phyloP scores from a whole-genome alignment of 2,888 invertebrate species.

The Sinhomidia bicolor region DNA sequence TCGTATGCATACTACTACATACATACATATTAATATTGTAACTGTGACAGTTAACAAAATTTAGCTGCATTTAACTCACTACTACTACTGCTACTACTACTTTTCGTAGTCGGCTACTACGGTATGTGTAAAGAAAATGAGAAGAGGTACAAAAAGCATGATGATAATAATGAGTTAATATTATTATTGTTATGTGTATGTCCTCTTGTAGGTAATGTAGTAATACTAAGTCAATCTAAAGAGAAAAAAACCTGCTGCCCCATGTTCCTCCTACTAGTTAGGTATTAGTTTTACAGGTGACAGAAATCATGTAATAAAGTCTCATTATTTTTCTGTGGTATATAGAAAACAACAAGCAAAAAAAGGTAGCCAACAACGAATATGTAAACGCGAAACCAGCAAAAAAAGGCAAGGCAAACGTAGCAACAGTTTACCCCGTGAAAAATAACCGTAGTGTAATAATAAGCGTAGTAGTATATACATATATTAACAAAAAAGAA shows the following conservation, averaged over 20 bases:
- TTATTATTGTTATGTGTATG: too few species aligned
- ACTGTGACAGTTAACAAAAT: slow-evolving; percentile 15
- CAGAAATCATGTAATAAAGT: slow-evolving; percentile 18
- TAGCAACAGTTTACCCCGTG: slow-evolving; percentile 38
- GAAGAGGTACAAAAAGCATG: neutral
- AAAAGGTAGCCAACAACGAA: neutral
- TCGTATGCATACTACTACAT: too few species aligned
- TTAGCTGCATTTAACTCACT: slow-evolving; percentile 37
- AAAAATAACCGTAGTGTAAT: neutral
- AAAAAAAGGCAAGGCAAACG: neutral
- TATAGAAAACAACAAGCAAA: too few species aligned
- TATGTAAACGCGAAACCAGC: too few species aligned
- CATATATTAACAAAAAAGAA: neutral
- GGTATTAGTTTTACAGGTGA: slow-evolving; percentile 48
- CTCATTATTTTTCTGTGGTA: slow-evolving; percentile 56
- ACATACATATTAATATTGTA: too few species aligned
- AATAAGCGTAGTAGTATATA: neutral
- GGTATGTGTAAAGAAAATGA: neutral
- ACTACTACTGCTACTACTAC: neutral
- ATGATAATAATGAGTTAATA: too few species aligned
- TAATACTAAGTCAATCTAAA: slow-evolving; percentile 77
- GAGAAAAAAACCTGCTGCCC: too few species aligned
- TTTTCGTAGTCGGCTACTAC: neutral
- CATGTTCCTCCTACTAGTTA: slow-evolving; percentile 73
- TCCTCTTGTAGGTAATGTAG: neutral